Evolutionary conservation across 2,113 vertebrate species (phyloP), one percentile per base, ranked within the genome.

Genomic region (Alces alces): DNA sequence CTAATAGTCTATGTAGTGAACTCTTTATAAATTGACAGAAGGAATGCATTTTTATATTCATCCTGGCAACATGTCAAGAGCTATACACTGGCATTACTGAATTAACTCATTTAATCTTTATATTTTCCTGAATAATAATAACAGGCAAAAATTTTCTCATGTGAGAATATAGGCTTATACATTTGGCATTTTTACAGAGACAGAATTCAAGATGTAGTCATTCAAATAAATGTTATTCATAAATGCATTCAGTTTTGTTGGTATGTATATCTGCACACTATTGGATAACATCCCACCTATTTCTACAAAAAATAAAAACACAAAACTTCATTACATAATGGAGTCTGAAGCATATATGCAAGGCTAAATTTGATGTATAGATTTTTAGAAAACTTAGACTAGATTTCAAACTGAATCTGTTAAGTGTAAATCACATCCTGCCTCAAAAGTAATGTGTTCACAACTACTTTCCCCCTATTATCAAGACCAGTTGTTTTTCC

Each of bases 21-120:
- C 57, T 91, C 64, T 79, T 95, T 25, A 83, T 83, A 79, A 79
- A 52, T 36, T 94, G 78, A 97, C 60, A 97, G 76, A 89, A 73
- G 8, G 15, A 54, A 93, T 61, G 36, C 52, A 85, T 97, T 92
- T 94, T 60, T 89, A 58, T 54, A 61, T 28, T 96, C 85, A 47
- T 15, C 13, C 33, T 88, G 85, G 80, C 43, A 93, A 95, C 12
- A 79, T 94, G 79, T 9, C 73, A 90, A 93, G 57, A 90, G 12
- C 60, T 66, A 82, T 96, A 95, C 94, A 89, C 39, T 91, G 78
- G 45, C 27, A 55, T 15, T 86, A 52, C 13, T 78, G 33, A 85
- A 95, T 86, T 64, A 79, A 86, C 12, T 89, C 28, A 58, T 61
- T 89, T 93, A 23, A 33, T 27, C 8, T 55, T 93, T 39, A 15